These are phyloP conservation scores for Rostratula benghalensis DNA, from an alignment of 2,113 vertebrate genomes.

Conservation along the genomic window DNA sequence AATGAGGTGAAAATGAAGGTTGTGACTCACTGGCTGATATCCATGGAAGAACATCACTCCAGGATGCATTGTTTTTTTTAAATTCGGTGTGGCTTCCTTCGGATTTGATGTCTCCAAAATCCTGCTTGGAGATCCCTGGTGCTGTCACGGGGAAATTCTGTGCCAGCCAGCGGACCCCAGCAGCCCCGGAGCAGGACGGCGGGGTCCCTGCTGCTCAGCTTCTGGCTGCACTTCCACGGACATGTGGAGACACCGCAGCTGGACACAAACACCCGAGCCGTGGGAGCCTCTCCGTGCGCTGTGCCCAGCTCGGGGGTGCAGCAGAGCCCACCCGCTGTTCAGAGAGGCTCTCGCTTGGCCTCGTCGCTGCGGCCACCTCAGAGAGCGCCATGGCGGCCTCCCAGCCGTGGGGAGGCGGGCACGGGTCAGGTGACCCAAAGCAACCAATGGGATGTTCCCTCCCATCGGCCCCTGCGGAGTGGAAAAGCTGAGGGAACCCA, in stretches of 20 bases:
- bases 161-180: accelerated
- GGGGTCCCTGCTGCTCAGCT: not conserved
- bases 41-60: not conserved
- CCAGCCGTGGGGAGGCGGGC: no score
- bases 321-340: no score
- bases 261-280: not conserved
- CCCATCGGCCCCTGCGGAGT: no score
- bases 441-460: no score
- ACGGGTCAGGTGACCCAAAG: no score
- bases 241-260: not conserved
- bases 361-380: no score
- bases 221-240: not conserved
- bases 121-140: not conserved
- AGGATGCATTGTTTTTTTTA: not conserved
- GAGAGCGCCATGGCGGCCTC: no score
- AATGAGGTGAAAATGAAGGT: not conserved
- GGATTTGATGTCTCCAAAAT: not conserved
- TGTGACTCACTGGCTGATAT: not conserved
- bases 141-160: not conserved
- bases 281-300: not conserved
- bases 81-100: not conserved
- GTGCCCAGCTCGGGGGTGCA: no score
- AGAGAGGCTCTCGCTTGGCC: no score
- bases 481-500: no score
- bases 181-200: not conserved